Conservation (phyloP, 2,888 invertebrate species). For the Drosophila sordidapex region DNA sequence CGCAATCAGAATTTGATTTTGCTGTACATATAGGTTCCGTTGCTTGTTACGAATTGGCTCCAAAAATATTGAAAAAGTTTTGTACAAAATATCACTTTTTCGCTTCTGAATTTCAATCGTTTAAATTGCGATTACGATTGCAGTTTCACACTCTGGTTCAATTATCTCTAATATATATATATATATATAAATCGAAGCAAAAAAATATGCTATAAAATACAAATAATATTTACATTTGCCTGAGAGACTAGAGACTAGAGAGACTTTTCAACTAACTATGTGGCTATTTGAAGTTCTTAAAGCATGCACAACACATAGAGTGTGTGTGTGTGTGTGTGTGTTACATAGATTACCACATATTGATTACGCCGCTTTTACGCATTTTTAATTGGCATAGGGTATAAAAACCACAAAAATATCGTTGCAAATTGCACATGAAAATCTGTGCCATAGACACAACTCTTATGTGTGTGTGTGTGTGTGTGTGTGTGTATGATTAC, state of each 20-base stretch:
- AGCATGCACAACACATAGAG: not conserved
- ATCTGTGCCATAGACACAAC: slow-evolving; percentile 64
- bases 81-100: not conserved
- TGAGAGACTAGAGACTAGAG: fast-evolving
- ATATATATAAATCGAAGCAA: not conserved
- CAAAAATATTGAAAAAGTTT: too few relatives aligned
- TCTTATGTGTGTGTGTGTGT: slow-evolving; percentile 11
- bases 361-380: not conserved
- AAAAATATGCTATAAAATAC: not conserved
- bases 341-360: not conserved
- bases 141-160: not conserved
- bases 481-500: slow-evolving; percentile 34
- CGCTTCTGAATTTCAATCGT: not conserved
- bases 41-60: not conserved
- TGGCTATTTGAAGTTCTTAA: not conserved
- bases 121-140: not conserved
- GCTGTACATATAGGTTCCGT: not conserved
- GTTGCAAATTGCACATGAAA: slow-evolving; percentile 52
- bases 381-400: slow-evolving; percentile 7
- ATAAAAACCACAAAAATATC: slow-evolving; percentile 16
- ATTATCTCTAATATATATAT: not conserved
- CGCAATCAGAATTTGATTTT: not conserved
- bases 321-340: not conserved
- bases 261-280: not conserved
- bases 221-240: not conserved